Conservation (phyloP, 2,113 vertebrate species). For the Xyrauchen texanus region DNA sequence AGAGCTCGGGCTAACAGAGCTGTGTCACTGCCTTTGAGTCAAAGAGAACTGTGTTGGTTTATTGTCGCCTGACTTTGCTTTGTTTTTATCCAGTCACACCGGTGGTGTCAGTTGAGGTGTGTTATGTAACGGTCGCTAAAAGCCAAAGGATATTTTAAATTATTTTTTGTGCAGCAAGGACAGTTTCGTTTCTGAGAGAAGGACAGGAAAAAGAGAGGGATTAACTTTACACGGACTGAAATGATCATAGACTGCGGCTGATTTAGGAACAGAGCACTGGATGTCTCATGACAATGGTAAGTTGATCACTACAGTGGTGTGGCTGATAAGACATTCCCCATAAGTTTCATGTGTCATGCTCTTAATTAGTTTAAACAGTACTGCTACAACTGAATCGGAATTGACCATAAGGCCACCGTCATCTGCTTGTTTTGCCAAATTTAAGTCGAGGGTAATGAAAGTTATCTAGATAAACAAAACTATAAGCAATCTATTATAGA, state of each 20-base stretch:
- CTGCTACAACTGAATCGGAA: not conserved
- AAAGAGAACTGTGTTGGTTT: not conserved
- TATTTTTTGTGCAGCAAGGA: not conserved
- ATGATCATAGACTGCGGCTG: conserved; percentile 22
- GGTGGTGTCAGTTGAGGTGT: not conserved
- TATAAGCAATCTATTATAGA: too few species aligned
- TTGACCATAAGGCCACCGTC: not conserved
- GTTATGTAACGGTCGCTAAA: not conserved
- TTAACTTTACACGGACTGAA: not conserved
- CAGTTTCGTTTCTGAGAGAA: not conserved
- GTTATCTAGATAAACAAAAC: too few species aligned
- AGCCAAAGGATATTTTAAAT: not conserved
- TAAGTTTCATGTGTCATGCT: not conserved
- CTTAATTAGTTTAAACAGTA: not conserved
- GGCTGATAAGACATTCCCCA: not conserved
- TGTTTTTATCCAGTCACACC: not conserved
- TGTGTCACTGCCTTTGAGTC: not conserved
- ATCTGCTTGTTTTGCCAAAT: not conserved
- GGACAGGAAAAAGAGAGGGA: not conserved
- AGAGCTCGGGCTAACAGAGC: conserved; percentile 26
- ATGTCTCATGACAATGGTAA: conserved; percentile 41
- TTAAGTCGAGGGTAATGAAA: too few species aligned
- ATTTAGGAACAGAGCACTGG: not conserved
- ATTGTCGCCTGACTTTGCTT: not conserved
- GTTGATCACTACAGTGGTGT: not conserved